These are phyloP conservation scores for Rhopalosiphum nymphaeae DNA, from an alignment of 2,888 invertebrate species.

Conservation along the genomic window DNA sequence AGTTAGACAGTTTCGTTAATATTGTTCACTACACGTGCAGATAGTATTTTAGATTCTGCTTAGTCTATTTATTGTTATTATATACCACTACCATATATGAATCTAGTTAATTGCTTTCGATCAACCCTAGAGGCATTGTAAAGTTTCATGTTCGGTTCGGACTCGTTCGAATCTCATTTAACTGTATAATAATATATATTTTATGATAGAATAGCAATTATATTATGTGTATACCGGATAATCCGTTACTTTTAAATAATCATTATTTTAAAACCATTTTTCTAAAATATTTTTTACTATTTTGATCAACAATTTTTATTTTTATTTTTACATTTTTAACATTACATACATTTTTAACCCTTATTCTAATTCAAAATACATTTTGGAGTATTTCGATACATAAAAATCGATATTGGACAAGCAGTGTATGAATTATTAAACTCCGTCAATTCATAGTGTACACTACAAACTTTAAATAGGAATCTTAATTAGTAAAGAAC, in stretches of 20 bases:
- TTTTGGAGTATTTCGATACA: background rate
- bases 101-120: background rate
- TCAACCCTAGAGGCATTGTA: background rate
- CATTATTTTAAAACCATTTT: background rate
- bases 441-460: background rate
- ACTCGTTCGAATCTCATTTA: background rate
- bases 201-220: background rate
- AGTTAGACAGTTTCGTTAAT: background rate
- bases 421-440: background rate
- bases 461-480: background rate
- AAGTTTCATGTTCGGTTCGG: background rate
- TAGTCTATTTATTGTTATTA: too few species aligned
- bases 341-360: background rate
- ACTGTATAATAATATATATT: background rate
- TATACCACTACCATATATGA: background rate
- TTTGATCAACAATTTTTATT: background rate
- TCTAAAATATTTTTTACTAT: background rate
- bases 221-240: background rate
- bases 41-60: background rate
- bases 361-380: background rate
- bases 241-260: background rate
- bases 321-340: background rate
- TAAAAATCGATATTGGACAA: background rate
- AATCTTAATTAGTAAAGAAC: too few species aligned
- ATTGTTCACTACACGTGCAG: background rate